Percentiles rank a stretch among this genome's conserved stretches.
Evolutionary conservation across 2,888 invertebrate genomes (phyloP).

Genomic region (Tetranychus piercei): DNA sequence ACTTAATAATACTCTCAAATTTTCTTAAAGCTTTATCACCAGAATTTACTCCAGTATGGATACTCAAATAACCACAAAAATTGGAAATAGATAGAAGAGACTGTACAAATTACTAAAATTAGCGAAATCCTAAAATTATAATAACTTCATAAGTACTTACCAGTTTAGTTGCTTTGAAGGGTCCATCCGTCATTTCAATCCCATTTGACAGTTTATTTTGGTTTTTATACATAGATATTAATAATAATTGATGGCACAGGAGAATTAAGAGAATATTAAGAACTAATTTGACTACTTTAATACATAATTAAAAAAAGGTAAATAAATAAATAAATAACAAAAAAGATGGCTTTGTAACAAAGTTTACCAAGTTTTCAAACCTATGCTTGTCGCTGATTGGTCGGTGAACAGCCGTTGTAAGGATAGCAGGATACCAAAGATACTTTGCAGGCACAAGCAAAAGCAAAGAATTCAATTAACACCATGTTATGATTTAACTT

Average conservation of each 20-base stretch:
- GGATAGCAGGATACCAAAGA: too few relatives aligned
- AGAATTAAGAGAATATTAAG: background rate
- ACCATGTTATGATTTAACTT: too few relatives aligned
- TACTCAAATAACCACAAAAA: too few relatives aligned
- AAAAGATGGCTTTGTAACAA: background rate
- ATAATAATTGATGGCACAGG: background rate
- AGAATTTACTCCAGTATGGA: too few relatives aligned
- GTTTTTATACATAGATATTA: background rate
- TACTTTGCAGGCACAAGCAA: too few relatives aligned
- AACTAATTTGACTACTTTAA: background rate
- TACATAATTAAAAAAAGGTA: background rate
- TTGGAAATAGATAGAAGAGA: too few relatives aligned
- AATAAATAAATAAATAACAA: background rate
- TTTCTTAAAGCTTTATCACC: too few relatives aligned
- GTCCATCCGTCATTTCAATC: background rate
- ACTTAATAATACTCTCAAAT: too few relatives aligned
- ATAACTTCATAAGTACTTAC: background rate
- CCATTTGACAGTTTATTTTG: background rate
- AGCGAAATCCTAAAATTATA: background rate
- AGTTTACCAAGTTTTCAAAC: background rate
- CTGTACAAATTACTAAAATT: too few relatives aligned
- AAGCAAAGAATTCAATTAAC: too few relatives aligned
- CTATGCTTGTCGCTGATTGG: background rate
- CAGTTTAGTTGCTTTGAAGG: constrained; percentile 1
- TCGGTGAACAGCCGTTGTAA: background rate